Conservation (phyloP, 1,140 invertebrate genomes). For the Goniozus legneri region DNA sequence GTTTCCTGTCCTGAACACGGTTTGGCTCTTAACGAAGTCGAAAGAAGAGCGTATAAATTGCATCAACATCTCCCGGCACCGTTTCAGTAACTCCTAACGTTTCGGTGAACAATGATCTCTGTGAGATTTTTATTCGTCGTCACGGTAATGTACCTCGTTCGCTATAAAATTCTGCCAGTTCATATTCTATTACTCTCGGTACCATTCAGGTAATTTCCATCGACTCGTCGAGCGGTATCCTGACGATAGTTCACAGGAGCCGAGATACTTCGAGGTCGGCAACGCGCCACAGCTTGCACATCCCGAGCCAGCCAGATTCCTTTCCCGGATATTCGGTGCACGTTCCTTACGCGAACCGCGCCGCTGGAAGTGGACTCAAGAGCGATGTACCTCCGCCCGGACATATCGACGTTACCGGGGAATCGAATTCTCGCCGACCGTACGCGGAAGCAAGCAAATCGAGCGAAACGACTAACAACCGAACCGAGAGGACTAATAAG, state of each 20-base stretch:
- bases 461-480: too few relatives aligned
- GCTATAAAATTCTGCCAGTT: not conserved
- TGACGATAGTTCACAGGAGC: not conserved
- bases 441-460: too few relatives aligned
- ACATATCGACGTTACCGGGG: too few relatives aligned
- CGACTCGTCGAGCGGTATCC: not conserved
- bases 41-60: slow-evolving; percentile 19
- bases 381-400: too few relatives aligned
- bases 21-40: slow-evolving; percentile 23
- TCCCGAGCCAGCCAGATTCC: not conserved
- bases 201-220: not conserved
- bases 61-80: slow-evolving; percentile 7
- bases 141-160: not conserved
- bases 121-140: not conserved
- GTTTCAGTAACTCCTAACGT: slow-evolving; percentile 16
- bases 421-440: too few relatives aligned
- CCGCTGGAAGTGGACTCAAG: too few relatives aligned
- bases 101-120: slow-evolving; percentile 12
- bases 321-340: slow-evolving; percentile 12
- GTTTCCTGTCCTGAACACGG: slow-evolving; percentile 27
- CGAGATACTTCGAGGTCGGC: not conserved
- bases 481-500: too few relatives aligned
- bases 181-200: not conserved
- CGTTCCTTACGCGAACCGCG: slow-evolving; percentile 10
- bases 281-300: slow-evolving; percentile 10